Evolutionary conservation across 2,797 vertebrate species (phyloP), one percentile per base, ranked within the genome.

Genomic region (Cynodonichthys magdalenae): DNA sequence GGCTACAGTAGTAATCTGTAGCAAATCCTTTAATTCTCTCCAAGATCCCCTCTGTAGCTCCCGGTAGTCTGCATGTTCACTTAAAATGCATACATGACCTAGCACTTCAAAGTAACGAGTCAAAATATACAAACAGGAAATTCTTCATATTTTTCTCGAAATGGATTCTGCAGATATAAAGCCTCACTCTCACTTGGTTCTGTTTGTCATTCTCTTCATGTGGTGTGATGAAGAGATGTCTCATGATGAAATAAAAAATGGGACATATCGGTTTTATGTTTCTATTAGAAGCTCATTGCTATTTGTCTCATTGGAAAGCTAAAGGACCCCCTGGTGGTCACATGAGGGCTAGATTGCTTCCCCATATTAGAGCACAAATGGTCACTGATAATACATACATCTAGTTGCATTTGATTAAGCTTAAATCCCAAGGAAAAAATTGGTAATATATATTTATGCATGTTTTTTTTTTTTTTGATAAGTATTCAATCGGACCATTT

Each of bases 261-360:
- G 12, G 18, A 54, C 28, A 20, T 34, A n/a, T 4, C 15, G 29
- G 11, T 51, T 6, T 64, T 29, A 44, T 3, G 1, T 28, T 24
- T 27, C 24, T 6, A 27, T 15, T 1, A 50, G 27, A 8, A 29
- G 8, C 29, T 27, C 49, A 28, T 8, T 14, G 15, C 48, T 28
- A 15, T 47, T 45, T 41, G 19, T 57, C 18, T 70, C 24, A 45
- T 65, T 8, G 54, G 15, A 55, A 15, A 9, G 8, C 17, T 61
- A 54, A 57, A 55, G n/a, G 5, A 52, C 42, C 57, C 11, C 28
- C 14, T 46, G 36, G 15, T 54, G 48, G 19, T 72, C 74, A 78
- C 81, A 69, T 5, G 63, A n/a, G 53, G 60, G 54, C 48, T 12
- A 54, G 54, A 49, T 54, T 53, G 36, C 45, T 44, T 57, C 34